Percentiles rank a stretch among this genome's conserved stretches.
Evolutionary conservation across 2,797 vertebrate genomes (phyloP).

Genomic region (Scolopax bukidnonensis): DNA sequence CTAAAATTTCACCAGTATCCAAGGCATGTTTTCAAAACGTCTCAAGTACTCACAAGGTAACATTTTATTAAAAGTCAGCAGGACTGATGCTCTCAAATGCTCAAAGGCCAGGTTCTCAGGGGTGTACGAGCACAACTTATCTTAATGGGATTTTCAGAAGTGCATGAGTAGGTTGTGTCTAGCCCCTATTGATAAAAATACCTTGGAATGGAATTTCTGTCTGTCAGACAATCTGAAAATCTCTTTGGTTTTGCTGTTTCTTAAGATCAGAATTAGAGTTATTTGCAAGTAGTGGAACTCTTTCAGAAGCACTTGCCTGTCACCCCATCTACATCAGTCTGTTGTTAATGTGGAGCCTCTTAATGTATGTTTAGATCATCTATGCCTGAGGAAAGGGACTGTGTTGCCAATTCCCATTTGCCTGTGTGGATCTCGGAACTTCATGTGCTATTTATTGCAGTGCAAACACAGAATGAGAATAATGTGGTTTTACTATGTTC

Average conservation of each 20-base stretch:
- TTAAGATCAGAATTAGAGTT: not conserved
- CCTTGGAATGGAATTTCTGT: not conserved
- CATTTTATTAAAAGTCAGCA: not conserved
- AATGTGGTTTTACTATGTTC: not conserved
- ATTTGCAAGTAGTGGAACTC: not conserved
- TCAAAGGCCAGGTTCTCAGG: not conserved
- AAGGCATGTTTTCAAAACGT: not conserved
- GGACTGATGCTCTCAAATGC: not conserved
- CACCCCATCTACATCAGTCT: not conserved
- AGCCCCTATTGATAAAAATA: not conserved
- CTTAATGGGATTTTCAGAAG: conserved; percentile 16
- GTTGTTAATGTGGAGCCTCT: not conserved
- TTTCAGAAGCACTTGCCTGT: not conserved
- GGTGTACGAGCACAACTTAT: not conserved
- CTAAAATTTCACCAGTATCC: not conserved
- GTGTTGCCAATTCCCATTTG: not conserved
- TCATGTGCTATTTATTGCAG: not conserved
- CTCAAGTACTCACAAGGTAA: not conserved
- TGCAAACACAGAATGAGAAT: not conserved
- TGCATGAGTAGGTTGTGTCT: not conserved
- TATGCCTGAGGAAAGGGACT: not conserved
- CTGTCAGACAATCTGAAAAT: not conserved
- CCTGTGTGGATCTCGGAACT: not conserved
- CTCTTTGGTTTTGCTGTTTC: not conserved
- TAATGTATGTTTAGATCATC: not conserved